phyloP scores from a whole-genome alignment of 2,797 vertebrate genomes.

The Trachurus trachurus region DNA sequence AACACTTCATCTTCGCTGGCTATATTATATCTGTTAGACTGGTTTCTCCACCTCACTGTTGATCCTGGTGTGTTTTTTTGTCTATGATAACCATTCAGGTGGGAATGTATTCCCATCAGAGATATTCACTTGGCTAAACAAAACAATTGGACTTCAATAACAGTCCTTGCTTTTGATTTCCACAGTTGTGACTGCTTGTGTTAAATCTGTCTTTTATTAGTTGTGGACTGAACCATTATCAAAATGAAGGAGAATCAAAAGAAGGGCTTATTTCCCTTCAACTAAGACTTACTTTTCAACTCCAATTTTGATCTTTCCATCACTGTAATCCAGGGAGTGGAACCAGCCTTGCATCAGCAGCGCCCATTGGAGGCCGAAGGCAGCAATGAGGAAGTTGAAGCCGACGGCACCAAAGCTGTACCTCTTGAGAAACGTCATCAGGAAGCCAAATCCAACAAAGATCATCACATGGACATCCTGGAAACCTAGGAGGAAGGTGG shows the following conservation, averaged over 20 bases:
- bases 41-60: slow-evolving; percentile 30
- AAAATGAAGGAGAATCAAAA: background rate
- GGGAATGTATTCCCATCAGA: slow-evolving; percentile 7
- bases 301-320: slow-evolving; percentile 90
- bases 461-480: slow-evolving; percentile 99
- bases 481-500: slow-evolving; percentile 86
- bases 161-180: background rate
- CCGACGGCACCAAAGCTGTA: slow-evolving; percentile 94
- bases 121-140: background rate
- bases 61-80: background rate
- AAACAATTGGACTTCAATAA: slow-evolving; percentile 4
- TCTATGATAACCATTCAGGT: slow-evolving; percentile 11
- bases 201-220: background rate
- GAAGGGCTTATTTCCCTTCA: rapidly evolving
- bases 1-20: background rate
- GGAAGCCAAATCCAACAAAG: slow-evolving; percentile 97
- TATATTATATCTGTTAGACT: slow-evolving; percentile 22
- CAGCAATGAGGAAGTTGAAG: slow-evolving; percentile 96
- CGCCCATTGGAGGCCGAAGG: slow-evolving; percentile 97
- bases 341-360: slow-evolving; percentile 98
- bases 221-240: background rate
- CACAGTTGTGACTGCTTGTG: background rate
- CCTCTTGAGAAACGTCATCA: slow-evolving; percentile 96
- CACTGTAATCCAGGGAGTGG: slow-evolving; percentile 79
- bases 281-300: slow-evolving; percentile 88